Base-by-base conservation (phyloP, 2,888 invertebrate genomes). In the Ormyrus nitidulus region DNA sequence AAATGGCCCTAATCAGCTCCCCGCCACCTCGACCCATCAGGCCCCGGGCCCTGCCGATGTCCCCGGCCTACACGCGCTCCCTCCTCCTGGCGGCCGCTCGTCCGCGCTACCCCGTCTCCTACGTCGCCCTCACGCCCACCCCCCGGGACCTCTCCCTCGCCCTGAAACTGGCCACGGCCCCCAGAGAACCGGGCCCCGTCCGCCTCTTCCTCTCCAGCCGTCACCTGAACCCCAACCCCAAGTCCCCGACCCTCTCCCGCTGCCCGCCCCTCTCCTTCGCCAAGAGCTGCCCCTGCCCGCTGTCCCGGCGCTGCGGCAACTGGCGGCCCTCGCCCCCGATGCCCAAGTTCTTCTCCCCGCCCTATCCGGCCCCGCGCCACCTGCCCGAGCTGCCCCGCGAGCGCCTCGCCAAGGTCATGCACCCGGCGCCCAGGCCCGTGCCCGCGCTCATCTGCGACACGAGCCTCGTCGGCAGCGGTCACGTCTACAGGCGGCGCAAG, bases 251-350 rank as follows among this genome's bases (percentile, higher is more conserved):
- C 8, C 80, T 80, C 4, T 9, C 10, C 6, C 76, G 76, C 5
- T 49, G 62, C 11, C 56, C 48, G 51, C 80, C 80, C 6, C 51
- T 49, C 13, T 80, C 80, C 68, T 76, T 80, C 34, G 62, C 53
- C 11, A 80, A 77, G 51, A n/a, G 7, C 11, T 80, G 80, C 19
- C 80, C 76, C 13, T 80, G 80, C 44, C 80, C 80, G 10, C 48
- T 80, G 0, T 48, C 54, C 8, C 48, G 80, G 19, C 66, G 76
- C n/a, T 80, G 80, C 53, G 68, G 72, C 13, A 80, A 80, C 54
- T 80, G 80, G 80, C 48, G 53, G 51, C 80, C 80, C 10, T n/a
- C 68, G 9, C 74, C 80, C 2, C 76, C 77, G 46, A 68, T 69
- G 48, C 80, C 71, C 51, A 68, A 76, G 56, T 51, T 10, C 53